Evolutionary conservation across 2,797 vertebrate species (phyloP), one percentile per base, ranked within the genome.

Genomic region (Pseudomugil gertrudae): DNA sequence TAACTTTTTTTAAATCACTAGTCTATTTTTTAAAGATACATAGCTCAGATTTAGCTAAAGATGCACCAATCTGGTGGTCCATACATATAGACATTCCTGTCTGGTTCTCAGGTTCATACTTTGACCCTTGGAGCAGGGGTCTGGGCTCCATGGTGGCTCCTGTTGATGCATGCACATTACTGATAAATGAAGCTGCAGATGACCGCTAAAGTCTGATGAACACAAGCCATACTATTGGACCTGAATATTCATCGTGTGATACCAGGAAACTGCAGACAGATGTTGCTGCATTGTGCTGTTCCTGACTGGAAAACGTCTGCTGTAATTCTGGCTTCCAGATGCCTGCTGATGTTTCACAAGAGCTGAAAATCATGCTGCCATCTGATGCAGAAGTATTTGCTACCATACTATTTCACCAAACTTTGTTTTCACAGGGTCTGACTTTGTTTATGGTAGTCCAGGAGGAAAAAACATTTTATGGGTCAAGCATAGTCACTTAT

Each of bases 111-210:
- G 51, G 66, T 79, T 81, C 67, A 72, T 80, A 57, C 72, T 59
- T 40, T 73, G 73, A 83, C 72, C 72, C 15, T 15, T 30, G 57
- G 71, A 68, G 73, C 58, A 24, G 81, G 69, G 29, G 35, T 21
- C 72, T 40, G 64, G 69, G 85, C 63, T 80, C 79, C 72, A 58
- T 26, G 2, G 67, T 7, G 11, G 63, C 67, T 65, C 32, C 3
- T 2, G 60, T 72, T 76, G 78, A 84, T 27, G 38, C 58, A 38
- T 15, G 71, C 68, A 74, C 73, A 82, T 86, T 89, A 73, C 67
- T 80, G 55, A 52, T 47, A 58, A 63, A 69, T 69, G 48, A 78
- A 54, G 29, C 30, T 48, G 27, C 13, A 66, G 55, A 47, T 52
- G 63, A 67, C 19, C 47, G 75, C 60, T 58, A 7, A 57, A 50